These are phyloP conservation scores for Ennomos fuscantarius DNA, from an alignment of 2,888 invertebrate genomes.

Conservation along the genomic window DNA sequence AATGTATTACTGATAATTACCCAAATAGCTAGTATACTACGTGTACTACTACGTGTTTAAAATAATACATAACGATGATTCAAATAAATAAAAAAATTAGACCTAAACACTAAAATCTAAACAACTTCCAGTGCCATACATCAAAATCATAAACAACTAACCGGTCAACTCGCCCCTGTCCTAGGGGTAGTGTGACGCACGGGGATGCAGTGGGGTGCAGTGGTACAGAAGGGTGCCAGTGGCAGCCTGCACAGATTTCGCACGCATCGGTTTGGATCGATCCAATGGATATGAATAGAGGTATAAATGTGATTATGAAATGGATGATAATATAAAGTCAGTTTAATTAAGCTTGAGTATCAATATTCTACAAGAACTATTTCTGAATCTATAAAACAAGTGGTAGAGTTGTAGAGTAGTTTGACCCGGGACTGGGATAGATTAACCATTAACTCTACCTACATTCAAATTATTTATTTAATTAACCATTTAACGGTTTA, in stretches of 20 bases:
- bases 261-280: conserved; percentile 37
- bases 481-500: too few species aligned
- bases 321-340: conserved; percentile 1
- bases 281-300: conserved; percentile 22
- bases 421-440: too few species aligned
- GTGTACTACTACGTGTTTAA: too few species aligned
- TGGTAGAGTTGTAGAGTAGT: too few species aligned
- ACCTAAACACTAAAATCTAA: conserved; percentile 2
- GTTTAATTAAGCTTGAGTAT: conserved; percentile 4
- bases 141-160: conserved; percentile 29
- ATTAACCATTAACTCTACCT: too few species aligned
- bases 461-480: too few species aligned
- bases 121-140: conserved; percentile 7
- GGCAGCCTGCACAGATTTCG: conserved; percentile 41
- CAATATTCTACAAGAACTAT: too few species aligned
- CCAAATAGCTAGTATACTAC: too few species aligned
- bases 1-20: too few species aligned
- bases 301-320: conserved; percentile 25
- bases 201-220: conserved; percentile 33
- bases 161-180: conserved; percentile 25
- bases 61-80: neutral
- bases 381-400: too few species aligned
- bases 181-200: conserved; percentile 14
- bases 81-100: neutral
- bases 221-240: conserved; percentile 33